Evolutionary conservation across 2,113 vertebrate genomes (phyloP).

Genomic region (Mionectes macconnelli): DNA sequence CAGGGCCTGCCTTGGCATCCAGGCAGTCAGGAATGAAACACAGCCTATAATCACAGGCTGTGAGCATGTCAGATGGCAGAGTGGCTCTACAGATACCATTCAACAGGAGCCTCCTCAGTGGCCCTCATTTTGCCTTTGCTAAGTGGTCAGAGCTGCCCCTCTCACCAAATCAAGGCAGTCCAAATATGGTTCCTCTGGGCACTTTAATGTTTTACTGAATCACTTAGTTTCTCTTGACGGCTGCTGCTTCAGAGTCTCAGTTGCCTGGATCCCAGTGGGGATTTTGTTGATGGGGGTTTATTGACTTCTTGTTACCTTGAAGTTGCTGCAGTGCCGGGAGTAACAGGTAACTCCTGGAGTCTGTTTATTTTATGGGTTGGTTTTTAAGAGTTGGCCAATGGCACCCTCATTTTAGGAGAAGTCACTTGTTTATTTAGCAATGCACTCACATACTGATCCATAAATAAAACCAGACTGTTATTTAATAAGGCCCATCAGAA

Average conservation of each 20-base stretch:
- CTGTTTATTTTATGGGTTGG: constrained; percentile 58
- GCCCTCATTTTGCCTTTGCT: neutral
- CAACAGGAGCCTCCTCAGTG: neutral
- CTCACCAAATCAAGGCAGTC: constrained; percentile 4
- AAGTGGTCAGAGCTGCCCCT: neutral
- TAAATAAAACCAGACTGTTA: neutral
- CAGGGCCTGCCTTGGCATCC: neutral
- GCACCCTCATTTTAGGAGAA: constrained; percentile 5
- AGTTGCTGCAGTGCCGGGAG: neutral
- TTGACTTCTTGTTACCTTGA: constrained; percentile 54
- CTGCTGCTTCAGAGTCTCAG: neutral
- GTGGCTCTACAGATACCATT: neutral
- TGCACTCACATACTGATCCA: neutral
- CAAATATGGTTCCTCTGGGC: constrained; percentile 17
- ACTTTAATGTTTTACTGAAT: constrained; percentile 50
- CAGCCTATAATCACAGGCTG: neutral
- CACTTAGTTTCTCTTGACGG: constrained; percentile 15
- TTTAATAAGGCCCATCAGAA: neutral
- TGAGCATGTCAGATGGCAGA: neutral
- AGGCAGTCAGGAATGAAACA: neutral
- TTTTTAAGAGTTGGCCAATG: constrained; percentile 52
- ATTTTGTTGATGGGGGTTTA: constrained; percentile 44
- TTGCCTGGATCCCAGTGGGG: constrained; percentile 21
- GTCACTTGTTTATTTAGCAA: constrained; percentile 8
- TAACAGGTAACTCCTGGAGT: constrained; percentile 39